Base-by-base conservation (phyloP, 2,888 invertebrate species). In the Muschampia plurimacula region DNA sequence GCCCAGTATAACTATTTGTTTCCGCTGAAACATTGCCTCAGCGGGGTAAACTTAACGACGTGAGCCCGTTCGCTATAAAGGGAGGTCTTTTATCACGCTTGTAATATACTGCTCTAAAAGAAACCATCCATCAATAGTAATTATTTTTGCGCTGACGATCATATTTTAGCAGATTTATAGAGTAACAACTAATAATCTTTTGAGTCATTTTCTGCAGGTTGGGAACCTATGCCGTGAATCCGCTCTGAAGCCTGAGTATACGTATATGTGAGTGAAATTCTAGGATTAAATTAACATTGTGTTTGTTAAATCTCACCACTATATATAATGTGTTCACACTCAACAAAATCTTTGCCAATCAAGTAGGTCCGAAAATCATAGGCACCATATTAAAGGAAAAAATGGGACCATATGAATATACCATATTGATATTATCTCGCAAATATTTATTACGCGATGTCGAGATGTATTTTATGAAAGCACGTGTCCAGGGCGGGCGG, bases 401-500 rank as follows among this genome's bases (percentile, higher is more conserved):
- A 68, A 49, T 49, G 36, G 60, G n/a, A 46, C 4, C 41, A 10
- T 70, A 46, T 15, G 57, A 70, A 32, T 22, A 22, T 22, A 22
- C 22, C 22, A 22, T 22, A 22, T 63, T 70, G 75, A 74, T 74
- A 77, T 70, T 67, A 84, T 83, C 82, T 78, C 77, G 73, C 82
- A 82, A 83, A 82, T 85, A 86, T 85, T 83, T 85, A 84, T 82
- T 81, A 81, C 82, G 79, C 78, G 78, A 79, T 79, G 83, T 83
- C 84, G 80, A 85, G 82, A 80, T 79, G 82, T 86, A 84, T 87
- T 88, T 89, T 87, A 87, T 89, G 85, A 86, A 87, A 87, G 86
- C 86, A 85, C 86, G 84, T 86, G 91, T 89, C 89, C 89, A 87
- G 88, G 79, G 86, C 85, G 86, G 87, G 80, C 82, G 86, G 28